These are phyloP conservation scores for Drosophila nr. perissopoda DNA, from an alignment of 2,888 invertebrate genomes.

Conservation along the genomic window DNA sequence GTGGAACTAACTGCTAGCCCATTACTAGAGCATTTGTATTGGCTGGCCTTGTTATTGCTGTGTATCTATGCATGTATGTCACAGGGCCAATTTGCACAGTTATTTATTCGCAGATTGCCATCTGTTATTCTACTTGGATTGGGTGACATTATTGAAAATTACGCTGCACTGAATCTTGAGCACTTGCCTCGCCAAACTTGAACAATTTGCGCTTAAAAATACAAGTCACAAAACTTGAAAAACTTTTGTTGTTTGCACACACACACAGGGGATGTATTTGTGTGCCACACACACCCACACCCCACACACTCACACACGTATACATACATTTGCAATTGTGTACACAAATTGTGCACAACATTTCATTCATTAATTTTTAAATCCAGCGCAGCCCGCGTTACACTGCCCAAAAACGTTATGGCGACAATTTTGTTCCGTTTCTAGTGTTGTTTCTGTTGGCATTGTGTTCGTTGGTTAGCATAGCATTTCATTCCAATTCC, in stretches of 20 bases:
- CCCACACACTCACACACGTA: not conserved
- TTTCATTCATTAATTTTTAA: constrained; percentile 75
- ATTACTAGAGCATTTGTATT: not conserved
- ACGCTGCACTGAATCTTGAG: constrained; percentile 5
- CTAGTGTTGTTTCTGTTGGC: constrained; percentile 9
- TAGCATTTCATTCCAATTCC: constrained; percentile 45
- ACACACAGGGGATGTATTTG: not conserved
- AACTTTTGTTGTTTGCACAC: constrained; percentile 22
- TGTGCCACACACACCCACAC: not conserved
- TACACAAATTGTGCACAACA: constrained; percentile 48
- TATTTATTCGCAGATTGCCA: constrained; percentile 9
- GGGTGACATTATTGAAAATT: constrained; percentile 21
- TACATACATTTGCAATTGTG: constrained; percentile 25
- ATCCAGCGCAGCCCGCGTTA: constrained; percentile 30
- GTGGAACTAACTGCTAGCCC: not conserved
- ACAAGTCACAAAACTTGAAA: constrained; percentile 38
- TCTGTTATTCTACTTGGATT: constrained; percentile 21
- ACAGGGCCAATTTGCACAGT: constrained; percentile 24
- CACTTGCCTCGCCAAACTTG: constrained; percentile 28
- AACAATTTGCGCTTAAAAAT: constrained; percentile 50
- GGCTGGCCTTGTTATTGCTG: constrained; percentile 3
- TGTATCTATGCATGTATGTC: constrained; percentile 1
- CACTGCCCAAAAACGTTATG: constrained; percentile 53
- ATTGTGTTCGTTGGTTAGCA: constrained; percentile 17
- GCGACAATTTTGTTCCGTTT: constrained; percentile 38